These are phyloP conservation scores for Myopa tessellatipennis DNA, from an alignment of 2,888 invertebrate species.

Conservation along the genomic window DNA sequence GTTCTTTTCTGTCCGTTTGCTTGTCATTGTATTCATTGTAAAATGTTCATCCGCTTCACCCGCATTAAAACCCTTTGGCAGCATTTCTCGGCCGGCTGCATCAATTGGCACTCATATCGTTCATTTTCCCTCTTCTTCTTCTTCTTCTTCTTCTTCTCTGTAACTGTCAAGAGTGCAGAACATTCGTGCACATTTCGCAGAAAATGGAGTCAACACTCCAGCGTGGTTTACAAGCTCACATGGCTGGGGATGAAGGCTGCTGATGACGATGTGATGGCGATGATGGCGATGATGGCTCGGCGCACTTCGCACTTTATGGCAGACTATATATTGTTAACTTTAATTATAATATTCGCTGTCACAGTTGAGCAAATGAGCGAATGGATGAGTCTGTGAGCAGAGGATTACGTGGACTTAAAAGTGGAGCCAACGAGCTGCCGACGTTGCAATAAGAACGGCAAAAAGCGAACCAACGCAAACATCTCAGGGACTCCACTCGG, in stretches of 20 bases:
- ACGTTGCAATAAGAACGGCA: too few relatives aligned
- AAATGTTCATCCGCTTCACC: not conserved
- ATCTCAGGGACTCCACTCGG: too few relatives aligned
- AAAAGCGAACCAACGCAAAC: too few relatives aligned
- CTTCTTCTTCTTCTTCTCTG: not conserved
- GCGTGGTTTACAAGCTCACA: not conserved
- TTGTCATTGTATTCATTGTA: not conserved
- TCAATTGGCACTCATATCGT: not conserved
- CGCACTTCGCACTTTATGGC: not conserved
- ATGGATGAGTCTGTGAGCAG: too few relatives aligned
- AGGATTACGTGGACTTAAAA: too few relatives aligned
- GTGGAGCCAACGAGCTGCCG: too few relatives aligned
- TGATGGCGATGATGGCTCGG: not conserved
- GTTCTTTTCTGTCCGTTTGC: not conserved
- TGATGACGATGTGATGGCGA: not conserved
- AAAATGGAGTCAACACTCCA: constrained; percentile 9
- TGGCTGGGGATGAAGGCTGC: not conserved
- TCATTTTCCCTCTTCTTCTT: not conserved
- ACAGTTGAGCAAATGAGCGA: not conserved
- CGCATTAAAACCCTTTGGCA: not conserved
- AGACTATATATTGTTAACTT: not conserved
- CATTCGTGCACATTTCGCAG: not conserved
- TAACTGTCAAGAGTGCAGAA: not conserved
- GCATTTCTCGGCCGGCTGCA: not conserved
- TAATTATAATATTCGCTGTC: constrained; percentile 22